These are phyloP conservation scores for Petrocephalus sullivani DNA, from an alignment of 2,797 vertebrate genomes.

Conservation along the genomic window DNA sequence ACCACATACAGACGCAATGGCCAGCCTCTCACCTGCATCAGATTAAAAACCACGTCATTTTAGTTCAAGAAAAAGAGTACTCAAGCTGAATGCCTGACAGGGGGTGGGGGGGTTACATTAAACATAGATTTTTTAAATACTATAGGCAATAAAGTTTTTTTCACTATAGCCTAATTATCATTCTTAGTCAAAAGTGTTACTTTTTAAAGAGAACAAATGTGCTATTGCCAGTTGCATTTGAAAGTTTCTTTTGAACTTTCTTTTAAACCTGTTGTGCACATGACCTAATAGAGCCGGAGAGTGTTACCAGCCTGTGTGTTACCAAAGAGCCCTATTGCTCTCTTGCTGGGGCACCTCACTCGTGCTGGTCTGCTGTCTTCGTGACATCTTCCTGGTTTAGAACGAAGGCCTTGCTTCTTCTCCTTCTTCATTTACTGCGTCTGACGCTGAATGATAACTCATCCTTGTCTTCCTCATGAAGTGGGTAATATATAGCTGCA, in stretches of 20 bases:
- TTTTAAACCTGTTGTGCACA: background rate
- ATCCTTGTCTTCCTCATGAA: constrained; percentile 76
- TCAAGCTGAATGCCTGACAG: too few relatives aligned
- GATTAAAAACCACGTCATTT: background rate
- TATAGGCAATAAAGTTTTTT: background rate
- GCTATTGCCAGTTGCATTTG: background rate
- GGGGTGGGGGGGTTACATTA: background rate
- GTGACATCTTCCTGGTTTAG: constrained; percentile 36
- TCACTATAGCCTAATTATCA: background rate
- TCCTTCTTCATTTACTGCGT: constrained; percentile 45
- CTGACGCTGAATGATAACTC: constrained; percentile 79
- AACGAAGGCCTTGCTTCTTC: constrained; percentile 7
- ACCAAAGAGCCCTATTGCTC: background rate
- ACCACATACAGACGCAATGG: constrained; percentile 27
- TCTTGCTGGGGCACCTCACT: background rate
- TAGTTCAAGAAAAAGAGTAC: background rate
- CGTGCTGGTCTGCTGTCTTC: background rate
- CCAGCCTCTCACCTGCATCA: background rate
- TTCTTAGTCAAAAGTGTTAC: background rate
- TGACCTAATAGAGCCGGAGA: background rate
- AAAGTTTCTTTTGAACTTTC: background rate
- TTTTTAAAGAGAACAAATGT: background rate
- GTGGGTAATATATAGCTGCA: constrained; percentile 80
- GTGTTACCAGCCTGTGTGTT: background rate
- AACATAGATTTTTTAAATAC: background rate